Evolutionary conservation across 2,888 invertebrate genomes (phyloP).

Genomic region (Ennomos erosarius): DNA sequence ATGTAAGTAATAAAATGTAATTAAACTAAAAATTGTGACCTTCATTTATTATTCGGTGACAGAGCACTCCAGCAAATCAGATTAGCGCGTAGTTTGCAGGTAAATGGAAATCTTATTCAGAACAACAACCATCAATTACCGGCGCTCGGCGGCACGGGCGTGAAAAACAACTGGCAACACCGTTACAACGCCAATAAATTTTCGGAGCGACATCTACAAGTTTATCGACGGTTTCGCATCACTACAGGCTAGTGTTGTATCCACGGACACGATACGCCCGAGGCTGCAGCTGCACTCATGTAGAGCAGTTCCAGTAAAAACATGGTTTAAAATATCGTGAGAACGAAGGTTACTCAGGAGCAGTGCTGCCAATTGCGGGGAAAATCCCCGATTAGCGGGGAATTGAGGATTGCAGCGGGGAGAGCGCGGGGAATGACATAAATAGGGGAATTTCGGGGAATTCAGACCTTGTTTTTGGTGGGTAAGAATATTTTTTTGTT

Average conservation of each 20-base stretch:
- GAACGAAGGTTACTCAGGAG: too few relatives aligned
- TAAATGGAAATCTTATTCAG: conserved; percentile 8
- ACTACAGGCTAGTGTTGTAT: conserved; percentile 40
- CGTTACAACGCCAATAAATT: conserved; percentile 49
- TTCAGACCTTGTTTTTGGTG: too few relatives aligned
- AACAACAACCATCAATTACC: conserved; percentile 17
- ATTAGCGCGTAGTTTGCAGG: neutral
- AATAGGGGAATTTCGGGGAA: too few relatives aligned
- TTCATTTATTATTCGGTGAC: neutral
- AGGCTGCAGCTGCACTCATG: conserved; percentile 3
- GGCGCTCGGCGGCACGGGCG: conserved; percentile 19
- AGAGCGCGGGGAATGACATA: too few relatives aligned
- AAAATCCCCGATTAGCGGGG: too few relatives aligned
- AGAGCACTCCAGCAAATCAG: too few relatives aligned
- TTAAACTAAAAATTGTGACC: neutral
- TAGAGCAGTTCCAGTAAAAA: conserved; percentile 10
- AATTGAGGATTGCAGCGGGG: too few relatives aligned
- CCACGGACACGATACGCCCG: conserved; percentile 17
- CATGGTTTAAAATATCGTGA: too few relatives aligned
- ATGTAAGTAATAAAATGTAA: too few relatives aligned
- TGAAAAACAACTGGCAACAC: conserved; percentile 40
- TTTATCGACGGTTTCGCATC: conserved; percentile 58
- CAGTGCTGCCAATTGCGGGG: too few relatives aligned
- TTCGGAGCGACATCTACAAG: conserved; percentile 41
- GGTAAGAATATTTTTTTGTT: too few relatives aligned